Base-by-base conservation (phyloP, 2,888 invertebrate genomes). In the Arge pagana region DNA sequence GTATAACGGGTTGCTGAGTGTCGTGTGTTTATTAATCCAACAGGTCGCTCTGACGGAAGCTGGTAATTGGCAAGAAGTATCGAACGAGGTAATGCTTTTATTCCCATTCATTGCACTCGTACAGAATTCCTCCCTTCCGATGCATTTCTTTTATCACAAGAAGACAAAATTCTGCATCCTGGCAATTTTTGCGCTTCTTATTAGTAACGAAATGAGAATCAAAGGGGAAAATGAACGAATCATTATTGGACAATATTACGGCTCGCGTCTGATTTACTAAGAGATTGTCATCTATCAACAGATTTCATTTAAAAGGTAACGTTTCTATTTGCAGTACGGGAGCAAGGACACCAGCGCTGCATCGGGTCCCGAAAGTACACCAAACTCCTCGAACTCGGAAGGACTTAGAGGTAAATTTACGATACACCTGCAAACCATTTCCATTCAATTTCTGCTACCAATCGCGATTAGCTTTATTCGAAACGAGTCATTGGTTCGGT, bases 21-120 rank as follows among this genome's bases (percentile, higher is more conserved):
- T 35, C 33, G 64, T 68, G 64, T 69, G 58, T 72, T 62, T 65
- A 71, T 69, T 75, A 74, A 75, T 69, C 53, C 62, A 58, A 66
- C 70, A 79, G 79, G 78, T 79, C 60, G 76, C 78, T 58, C 65
- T 77, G 58, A 77, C 72, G 52, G 75, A 77, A 59, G 68, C 65
- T 54, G 79, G 79, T 54, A 75, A 72, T 54, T 79, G 79, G 79
- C 77, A 77, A 53, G 79, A 79, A 65, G 76, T 78, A 57, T 67
- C 74, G 18, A 66, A 70, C 8, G 70, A 73, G 70, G 76, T 75
- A 72, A 74, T 54, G 21, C n/a, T 35, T 65, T 31, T 40, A 49
- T 43, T 48, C 16, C 35, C 28, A 45, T 49, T 39, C 16, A n/a
- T n/a, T n/a, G n/a, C n/a, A n/a, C n/a, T n/a, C n/a, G n/a, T n/a